Percentiles rank a stretch among this genome's conserved stretches.
phyloP scores from a whole-genome alignment of 2,113 vertebrate genomes.

The Nycticryphes semicollaris region DNA sequence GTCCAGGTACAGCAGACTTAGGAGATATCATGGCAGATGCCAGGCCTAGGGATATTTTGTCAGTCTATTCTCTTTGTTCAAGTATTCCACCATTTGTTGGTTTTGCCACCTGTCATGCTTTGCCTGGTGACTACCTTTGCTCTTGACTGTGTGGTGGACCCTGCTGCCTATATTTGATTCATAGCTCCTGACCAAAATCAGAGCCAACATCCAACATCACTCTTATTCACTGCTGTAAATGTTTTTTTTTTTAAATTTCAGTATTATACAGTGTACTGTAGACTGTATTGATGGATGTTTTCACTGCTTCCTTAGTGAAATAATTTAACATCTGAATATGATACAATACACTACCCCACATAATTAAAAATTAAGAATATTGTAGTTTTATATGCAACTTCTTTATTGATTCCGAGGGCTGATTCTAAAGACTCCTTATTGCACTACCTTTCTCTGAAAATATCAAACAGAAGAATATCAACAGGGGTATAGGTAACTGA shows the following conservation, averaged over 20 bases:
- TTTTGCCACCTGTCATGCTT: conserved; percentile 31
- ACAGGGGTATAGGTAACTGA: background rate
- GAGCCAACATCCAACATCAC: background rate
- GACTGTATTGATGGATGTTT: background rate
- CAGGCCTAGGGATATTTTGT: conserved; percentile 14
- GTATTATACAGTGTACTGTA: background rate
- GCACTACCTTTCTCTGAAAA: background rate
- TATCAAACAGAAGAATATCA: background rate
- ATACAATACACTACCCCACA: background rate
- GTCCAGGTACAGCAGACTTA: conserved; percentile 24
- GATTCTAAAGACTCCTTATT: background rate
- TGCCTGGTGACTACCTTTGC: background rate
- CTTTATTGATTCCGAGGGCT: background rate
- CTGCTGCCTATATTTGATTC: background rate
- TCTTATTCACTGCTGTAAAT: background rate
- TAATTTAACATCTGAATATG: background rate
- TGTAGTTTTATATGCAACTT: background rate
- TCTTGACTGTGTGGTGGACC: background rate
- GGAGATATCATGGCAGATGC: conserved; percentile 28
- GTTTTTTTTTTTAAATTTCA: background rate
- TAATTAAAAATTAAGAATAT: background rate
- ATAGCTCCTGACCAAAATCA: background rate
- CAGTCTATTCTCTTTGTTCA: background rate
- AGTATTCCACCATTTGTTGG: background rate
- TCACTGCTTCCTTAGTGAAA: background rate